Evolutionary conservation across 92 coral and sea anemone species (phyloP), one percentile per base, ranked within the genome.

Genomic region (Parazoanthus swiftii): DNA sequence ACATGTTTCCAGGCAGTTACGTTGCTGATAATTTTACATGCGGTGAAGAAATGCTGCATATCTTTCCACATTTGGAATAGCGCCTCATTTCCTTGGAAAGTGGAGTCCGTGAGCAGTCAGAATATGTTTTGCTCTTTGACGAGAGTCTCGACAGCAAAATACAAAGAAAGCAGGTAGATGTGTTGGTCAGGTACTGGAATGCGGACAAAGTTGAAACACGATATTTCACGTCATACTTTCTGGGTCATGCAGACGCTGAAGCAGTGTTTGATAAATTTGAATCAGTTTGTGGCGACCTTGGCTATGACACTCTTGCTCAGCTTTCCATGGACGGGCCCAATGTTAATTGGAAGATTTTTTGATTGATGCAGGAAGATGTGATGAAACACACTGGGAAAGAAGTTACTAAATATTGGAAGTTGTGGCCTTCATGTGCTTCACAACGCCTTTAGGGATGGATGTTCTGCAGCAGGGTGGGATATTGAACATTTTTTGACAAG

Each of bases 161-260:
- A 70, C 86, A 88, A 70, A 58, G 39, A 63, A 88, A 88, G 82
- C 85, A 88, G 23, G 25, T 86, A 25, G 89, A 86, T 76, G 85
- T 79, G 66, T 83, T 38, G 44, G 66, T 88, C 85, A 58, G 79
- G 56, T 79, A 58, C 66, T 88, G 90, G 90, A 48, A 88, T 65
- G 90, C 63, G 37, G 77, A 48, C 76, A 48, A 88, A 71, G 90
- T 88, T 63, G 54, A n/a, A 48, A 76, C 77, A 43, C 79, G 85
- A 77, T 88, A 58, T 88, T 88, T 58, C 67, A 66, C 90, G 65
- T 79, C 85, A 66, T 65, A 88, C 75, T 79, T 79, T 56, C 75
- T 88, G 90, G 90, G 86, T 26, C 90, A 88, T 88, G 90, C 90
- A 58, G 90, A 88, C 82, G 89, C 46, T 18, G 89, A 86, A 23